Evolutionary conservation across 2,888 invertebrate genomes (phyloP).

Genomic region (Argyra leucocephala): DNA sequence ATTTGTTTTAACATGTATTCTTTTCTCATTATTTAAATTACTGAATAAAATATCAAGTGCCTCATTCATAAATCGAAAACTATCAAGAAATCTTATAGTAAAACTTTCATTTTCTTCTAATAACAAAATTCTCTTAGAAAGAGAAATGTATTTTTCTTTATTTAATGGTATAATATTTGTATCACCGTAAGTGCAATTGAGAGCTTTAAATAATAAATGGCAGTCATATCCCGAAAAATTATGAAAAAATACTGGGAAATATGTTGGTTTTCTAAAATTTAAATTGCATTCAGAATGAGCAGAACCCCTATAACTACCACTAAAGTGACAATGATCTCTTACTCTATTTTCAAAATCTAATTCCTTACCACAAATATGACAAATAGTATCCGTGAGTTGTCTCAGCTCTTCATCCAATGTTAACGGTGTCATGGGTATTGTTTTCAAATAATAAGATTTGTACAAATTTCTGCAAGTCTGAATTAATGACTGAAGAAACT

Average conservation of each 20-base stretch:
- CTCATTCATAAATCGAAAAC: constrained; percentile 14
- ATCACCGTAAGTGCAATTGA: constrained; percentile 10
- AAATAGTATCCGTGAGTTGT: not conserved
- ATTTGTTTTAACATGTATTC: constrained; percentile 8
- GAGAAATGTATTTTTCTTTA: constrained; percentile 22
- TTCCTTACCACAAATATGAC: constrained; percentile 12
- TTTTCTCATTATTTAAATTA: constrained; percentile 13
- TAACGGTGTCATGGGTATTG: not conserved
- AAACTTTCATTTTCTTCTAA: constrained; percentile 12
- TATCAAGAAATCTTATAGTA: constrained; percentile 16
- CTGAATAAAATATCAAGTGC: constrained; percentile 14
- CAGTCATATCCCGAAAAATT: constrained; percentile 16
- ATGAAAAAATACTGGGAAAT: constrained; percentile 17
- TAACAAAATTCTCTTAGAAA: constrained; percentile 18
- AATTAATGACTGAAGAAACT: not conserved
- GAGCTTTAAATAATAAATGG: constrained; percentile 15
- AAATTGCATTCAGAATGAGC: constrained; percentile 16
- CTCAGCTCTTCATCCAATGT: not conserved
- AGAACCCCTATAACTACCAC: constrained; percentile 21
- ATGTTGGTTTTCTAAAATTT: constrained; percentile 9
- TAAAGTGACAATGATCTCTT: constrained; percentile 24
- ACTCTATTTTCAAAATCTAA: constrained; percentile 18
- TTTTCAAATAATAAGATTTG: not conserved
- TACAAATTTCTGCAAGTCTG: not conserved
- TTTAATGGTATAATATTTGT: constrained; percentile 20